Evolutionary conservation across 2,888 invertebrate species (phyloP), one percentile per base, ranked within the genome.

Genomic region (Cantharis lateralis): DNA sequence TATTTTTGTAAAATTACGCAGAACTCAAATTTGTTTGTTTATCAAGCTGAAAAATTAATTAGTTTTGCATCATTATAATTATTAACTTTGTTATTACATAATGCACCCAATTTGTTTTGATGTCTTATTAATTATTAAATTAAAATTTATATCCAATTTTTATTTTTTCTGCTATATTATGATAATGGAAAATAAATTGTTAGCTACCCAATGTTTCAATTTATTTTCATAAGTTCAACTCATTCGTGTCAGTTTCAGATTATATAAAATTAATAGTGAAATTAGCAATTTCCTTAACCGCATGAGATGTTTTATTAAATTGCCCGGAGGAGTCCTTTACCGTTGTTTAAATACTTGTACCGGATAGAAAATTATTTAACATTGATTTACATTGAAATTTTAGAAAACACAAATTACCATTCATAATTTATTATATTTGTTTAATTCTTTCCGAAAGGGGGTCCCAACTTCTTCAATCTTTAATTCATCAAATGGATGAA

Each of bases 1-100:
- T 7, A 48, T 48, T 48, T 32, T 9, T 66, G 26, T 62, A 26
- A 62, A 48, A 18, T 70, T 16, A 11, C 18, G 26, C 61, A 48
- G 48, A 48, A 63, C 18, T 28, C 16, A 74, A 75, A 75, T 74
- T 70, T 71, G 20, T 68, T 75, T 75, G 68, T 75, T 75, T 62
- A 71, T 63, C 61, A 69, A 68, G 71, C 68, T 69, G 62, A 68
- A 68, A 24, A 75, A 71, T 75, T 71, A 75, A 75, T 75, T 71
- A 75, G 68, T 71, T 20, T 71, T 10, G 15, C 69, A 63, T 32
- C 62, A 62, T 48, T 48, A 48, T 48, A 26, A 32, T 13, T n/a
- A 48, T 48, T 48, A n/a, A 20, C 64, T 66, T 24, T 66, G 64
- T 20, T 66, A 66, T 48, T 48, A 20, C 24, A 13, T 66, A 18